These are phyloP conservation scores for Lepisosteus osseus DNA, from an alignment of 2,113 vertebrate species.

Conservation along the genomic window DNA sequence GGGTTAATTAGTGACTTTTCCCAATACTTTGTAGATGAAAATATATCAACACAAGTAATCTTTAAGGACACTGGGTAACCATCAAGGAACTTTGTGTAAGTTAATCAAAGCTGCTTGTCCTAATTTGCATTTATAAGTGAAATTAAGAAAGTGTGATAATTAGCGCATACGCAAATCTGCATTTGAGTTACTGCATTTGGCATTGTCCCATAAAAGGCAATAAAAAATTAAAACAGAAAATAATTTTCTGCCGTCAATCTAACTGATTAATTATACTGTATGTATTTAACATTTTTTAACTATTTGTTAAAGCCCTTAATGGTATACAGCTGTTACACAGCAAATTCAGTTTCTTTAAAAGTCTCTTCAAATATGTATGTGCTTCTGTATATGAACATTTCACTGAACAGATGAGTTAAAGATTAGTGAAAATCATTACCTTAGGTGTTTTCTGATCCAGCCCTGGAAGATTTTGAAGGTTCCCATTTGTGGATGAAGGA, in stretches of 20 bases:
- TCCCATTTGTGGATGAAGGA: too few species aligned
- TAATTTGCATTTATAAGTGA: slow-evolving; percentile 69
- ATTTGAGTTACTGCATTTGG: not conserved
- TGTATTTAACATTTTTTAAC: too few species aligned
- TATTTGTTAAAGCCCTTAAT: too few species aligned
- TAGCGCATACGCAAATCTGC: slow-evolving; percentile 20
- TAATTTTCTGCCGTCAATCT: not conserved
- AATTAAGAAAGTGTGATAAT: slow-evolving; percentile 54
- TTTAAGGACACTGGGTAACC: slow-evolving; percentile 59
- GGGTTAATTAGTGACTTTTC: slow-evolving; percentile 64
- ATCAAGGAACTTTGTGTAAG: slow-evolving; percentile 53
- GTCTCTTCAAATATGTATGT: too few species aligned
- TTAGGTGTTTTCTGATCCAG: too few species aligned
- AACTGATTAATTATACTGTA: not conserved
- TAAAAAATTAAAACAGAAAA: not conserved
- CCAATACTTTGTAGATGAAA: slow-evolving; percentile 46
- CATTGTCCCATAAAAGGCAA: not conserved
- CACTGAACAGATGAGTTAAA: too few species aligned
- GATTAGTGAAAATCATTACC: too few species aligned
- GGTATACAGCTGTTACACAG: too few species aligned
- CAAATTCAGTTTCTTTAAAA: too few species aligned
- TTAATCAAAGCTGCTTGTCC: slow-evolving; percentile 64
- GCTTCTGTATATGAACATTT: too few species aligned
- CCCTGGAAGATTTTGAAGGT: too few species aligned
- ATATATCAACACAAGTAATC: slow-evolving; percentile 50